Evolutionary conservation across 2,113 vertebrate genomes (phyloP), one percentile per base, ranked within the genome.

Genomic region (Ginglymostoma cirratum): DNA sequence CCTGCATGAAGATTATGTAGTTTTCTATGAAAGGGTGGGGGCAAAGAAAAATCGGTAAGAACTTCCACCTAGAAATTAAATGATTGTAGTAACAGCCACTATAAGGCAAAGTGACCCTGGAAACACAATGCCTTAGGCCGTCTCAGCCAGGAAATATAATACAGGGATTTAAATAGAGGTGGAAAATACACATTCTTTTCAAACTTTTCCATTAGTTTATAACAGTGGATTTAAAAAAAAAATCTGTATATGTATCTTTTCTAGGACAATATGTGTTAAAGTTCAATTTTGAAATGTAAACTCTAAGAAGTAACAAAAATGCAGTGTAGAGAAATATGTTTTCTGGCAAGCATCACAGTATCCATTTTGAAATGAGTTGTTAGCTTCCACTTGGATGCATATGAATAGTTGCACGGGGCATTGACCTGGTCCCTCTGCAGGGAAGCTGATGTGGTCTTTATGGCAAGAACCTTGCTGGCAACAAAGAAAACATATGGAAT

Each of bases 401-500:
- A 67, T 97, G 96, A 97, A 97, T 97, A 93, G 97, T 61, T 72
- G 85, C 69, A 87, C 86, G 21, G 85, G 67, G 67, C 85, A 87
- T 93, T 97, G 97, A 97, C 97, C 97, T 96, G 67, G 95, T 96
- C 96, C 96, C 97, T 96, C 97, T n/a, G 96, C 96, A 0, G 97
- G 97, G 96, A 96, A 97, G 97, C 97, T 96, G 24, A 96, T 1
- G 0, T 61, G 96, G 97, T 96, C 94, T 96, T 95, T 96, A 96
- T 97, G 97, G 97, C 97, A 97, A 95, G 96, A 96, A 97, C 95
- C 96, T 0, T 97, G 97, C 97, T 96, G 0, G 96, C 90, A 96
- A 97, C 97, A 97, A 92, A 97, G 97, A 96, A 96, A 97, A 96
- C 97, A 97, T 96, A 97, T 95, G 97, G 97, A 96, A 96, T 97